phyloP scores from a whole-genome alignment of 2,797 vertebrate species.

The Phyllotis vaccarum region DNA sequence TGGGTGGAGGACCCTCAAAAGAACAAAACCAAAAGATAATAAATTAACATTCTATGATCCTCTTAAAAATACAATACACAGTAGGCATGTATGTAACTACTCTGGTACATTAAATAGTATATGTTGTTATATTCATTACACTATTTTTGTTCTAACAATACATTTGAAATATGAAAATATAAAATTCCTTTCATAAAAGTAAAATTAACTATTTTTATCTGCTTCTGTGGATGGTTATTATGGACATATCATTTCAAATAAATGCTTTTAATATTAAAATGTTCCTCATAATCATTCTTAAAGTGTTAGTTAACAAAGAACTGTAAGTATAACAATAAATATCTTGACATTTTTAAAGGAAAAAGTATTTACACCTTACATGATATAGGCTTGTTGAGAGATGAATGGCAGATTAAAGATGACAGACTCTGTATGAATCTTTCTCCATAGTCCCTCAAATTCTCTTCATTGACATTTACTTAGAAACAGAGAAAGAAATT shows the following conservation, averaged over 20 bases:
- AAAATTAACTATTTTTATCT: background rate
- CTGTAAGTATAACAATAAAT: background rate
- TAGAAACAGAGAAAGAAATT: background rate
- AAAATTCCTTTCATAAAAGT: background rate
- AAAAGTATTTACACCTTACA: background rate
- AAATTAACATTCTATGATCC: too few species aligned
- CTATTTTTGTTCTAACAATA: background rate
- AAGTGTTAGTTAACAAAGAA: background rate
- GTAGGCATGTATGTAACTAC: background rate
- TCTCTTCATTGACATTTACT: background rate
- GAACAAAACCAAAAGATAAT: too few species aligned
- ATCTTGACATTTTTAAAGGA: background rate
- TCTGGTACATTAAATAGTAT: background rate
- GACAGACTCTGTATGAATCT: background rate
- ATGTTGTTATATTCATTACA: background rate
- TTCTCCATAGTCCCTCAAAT: accelerated
- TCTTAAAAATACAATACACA: too few species aligned
- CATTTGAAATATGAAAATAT: background rate
- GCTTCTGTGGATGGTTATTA: background rate
- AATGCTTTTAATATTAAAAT: background rate
- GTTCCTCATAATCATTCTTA: background rate
- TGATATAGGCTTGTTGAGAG: background rate
- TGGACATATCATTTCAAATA: background rate
- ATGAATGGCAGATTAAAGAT: background rate
- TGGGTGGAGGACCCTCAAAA: too few species aligned